Evolutionary conservation across 2,888 invertebrate genomes (phyloP).

Genomic region (Harpalus rubripes): DNA sequence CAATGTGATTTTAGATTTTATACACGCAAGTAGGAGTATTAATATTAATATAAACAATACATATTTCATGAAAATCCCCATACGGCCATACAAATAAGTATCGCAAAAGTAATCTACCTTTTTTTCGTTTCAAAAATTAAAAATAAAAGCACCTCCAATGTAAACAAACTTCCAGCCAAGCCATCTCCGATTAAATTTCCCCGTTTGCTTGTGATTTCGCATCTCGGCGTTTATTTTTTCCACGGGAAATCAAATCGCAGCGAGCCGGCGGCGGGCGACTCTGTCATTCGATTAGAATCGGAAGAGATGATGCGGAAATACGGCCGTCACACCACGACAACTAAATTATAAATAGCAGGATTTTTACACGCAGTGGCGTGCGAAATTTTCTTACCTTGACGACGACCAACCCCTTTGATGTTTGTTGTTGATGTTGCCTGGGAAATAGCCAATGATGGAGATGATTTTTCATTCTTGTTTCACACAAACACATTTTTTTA

Average conservation of each 20-base stretch:
- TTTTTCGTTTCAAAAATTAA: background rate
- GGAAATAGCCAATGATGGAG: background rate
- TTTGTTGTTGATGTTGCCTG: background rate
- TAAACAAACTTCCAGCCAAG: background rate
- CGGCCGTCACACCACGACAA: constrained; percentile 49
- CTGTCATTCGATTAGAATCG: constrained; percentile 63
- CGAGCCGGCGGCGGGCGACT: constrained; percentile 35
- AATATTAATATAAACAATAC: too few relatives aligned
- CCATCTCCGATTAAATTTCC: constrained; percentile 22
- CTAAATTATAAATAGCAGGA: constrained; percentile 63
- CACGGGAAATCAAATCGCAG: constrained; percentile 56
- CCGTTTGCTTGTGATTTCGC: constrained; percentile 10
- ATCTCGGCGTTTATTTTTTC: constrained; percentile 46
- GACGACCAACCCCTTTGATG: constrained; percentile 15
- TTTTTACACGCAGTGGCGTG: constrained; percentile 55
- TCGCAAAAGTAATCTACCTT: background rate
- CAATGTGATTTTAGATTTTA: too few relatives aligned
- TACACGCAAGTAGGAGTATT: too few relatives aligned
- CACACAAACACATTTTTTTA: background rate
- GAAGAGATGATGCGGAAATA: constrained; percentile 66
- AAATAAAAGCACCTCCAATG: background rate
- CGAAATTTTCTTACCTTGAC: constrained; percentile 42
- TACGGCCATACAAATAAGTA: background rate
- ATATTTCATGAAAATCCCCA: too few relatives aligned
- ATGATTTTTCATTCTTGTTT: background rate